Evolutionary conservation across 2,888 invertebrate species (phyloP).

Genomic region (Euzetes globulus): DNA sequence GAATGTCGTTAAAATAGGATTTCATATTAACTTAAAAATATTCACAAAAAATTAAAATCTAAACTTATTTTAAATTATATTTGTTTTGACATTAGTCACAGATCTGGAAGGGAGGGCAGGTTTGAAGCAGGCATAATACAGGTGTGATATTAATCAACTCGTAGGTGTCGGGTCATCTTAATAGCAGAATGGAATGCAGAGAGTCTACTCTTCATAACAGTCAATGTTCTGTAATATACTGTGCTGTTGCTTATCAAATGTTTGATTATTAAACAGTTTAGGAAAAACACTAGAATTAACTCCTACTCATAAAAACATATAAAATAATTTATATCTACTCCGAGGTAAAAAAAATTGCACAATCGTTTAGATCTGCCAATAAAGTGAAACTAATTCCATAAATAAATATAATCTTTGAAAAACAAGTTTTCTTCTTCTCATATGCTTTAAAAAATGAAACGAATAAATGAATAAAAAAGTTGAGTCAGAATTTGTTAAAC

Average conservation of each 20-base stretch:
- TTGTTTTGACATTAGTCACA: neutral
- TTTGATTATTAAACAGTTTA: neutral
- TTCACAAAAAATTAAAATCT: neutral
- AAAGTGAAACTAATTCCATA: neutral
- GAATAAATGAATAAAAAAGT: neutral
- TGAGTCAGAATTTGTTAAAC: neutral
- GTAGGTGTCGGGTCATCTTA: conserved; percentile 8
- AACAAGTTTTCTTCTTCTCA: neutral
- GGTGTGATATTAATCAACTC: neutral
- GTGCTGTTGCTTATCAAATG: neutral
- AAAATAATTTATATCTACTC: neutral
- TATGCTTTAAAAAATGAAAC: too few relatives aligned
- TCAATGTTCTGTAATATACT: neutral
- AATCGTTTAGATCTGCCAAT: neutral
- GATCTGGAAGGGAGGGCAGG: neutral
- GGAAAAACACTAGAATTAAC: neutral
- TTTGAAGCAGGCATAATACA: neutral
- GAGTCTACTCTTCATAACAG: neutral
- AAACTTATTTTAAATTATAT: neutral
- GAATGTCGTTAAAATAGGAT: too few relatives aligned
- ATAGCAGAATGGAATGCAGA: neutral
- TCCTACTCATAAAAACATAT: neutral
- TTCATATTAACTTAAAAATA: too few relatives aligned
- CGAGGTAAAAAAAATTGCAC: neutral
- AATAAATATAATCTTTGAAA: neutral